Evolutionary conservation across 2,797 vertebrate species (phyloP), one percentile per base, ranked within the genome.

Genomic region (Argya squamiceps): DNA sequence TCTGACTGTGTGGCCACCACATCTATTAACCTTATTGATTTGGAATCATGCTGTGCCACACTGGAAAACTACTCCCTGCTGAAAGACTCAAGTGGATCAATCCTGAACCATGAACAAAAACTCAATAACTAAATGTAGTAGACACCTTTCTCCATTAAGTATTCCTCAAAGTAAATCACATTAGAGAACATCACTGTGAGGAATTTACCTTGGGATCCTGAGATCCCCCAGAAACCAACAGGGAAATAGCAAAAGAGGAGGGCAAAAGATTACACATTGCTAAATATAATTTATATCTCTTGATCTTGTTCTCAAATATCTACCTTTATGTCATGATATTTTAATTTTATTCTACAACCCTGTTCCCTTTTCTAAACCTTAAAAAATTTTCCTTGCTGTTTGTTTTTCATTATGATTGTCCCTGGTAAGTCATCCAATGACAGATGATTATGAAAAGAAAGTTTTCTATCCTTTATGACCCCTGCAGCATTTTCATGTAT

Each of bases 21-120:
- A 98, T 99, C 99, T 99, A 98, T 99, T 99, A 99, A 99, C 99
- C 99, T 99, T 99, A 99, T 99, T 99, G 99, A 99, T 99, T 98
- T 98, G 98, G 98, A 98, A 95, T 97, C 99, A 97, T 93, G 98
- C 99, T 99, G 99, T 98, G 98, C 96, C 98, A 98, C 98, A 98
- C 98, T 98, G 98, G 98, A 98, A 99, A 97, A 98, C 98, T 96
- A 89, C 98, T 98, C 98, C 98, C 98, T 96, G 98, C 98, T 98
- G 99, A 97, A 98, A 98, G 96, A 97, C 98, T 98, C 98, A 99
- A 99, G 98, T 99, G 98, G 98, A 99, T 99, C 99, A 99, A 99
- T 99, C 98, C 98, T 98, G 95, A 97, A 98, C 98, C 98, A 97
- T 96, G 98, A 98, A 98, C 98, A 98, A 99, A 98, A 98, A 98